These are phyloP conservation scores for Neofelis nebulosa DNA, from an alignment of 2,113 vertebrate species.

Conservation along the genomic window DNA sequence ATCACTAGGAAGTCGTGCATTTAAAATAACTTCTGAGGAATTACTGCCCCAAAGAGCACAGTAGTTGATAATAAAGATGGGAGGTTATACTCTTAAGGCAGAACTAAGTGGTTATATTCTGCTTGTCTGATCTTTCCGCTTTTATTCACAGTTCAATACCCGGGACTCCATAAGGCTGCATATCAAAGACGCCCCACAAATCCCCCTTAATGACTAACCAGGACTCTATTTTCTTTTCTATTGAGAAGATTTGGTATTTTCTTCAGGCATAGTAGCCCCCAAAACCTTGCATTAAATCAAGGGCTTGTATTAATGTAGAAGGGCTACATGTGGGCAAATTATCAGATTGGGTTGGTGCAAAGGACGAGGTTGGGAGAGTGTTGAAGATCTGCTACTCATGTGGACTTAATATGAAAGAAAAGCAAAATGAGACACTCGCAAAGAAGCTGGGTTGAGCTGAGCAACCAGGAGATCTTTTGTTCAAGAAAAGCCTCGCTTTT, in stretches of 20 bases:
- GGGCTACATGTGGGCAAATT: not conserved
- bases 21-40: slow-evolving; percentile 25
- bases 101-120: not conserved
- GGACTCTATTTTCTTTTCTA: not conserved
- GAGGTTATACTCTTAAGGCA: not conserved
- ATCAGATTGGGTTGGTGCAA: not conserved
- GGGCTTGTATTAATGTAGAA: not conserved
- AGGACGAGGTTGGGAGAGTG: not conserved
- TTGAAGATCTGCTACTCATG: not conserved
- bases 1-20: not conserved
- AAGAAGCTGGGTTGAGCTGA: not conserved
- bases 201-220: not conserved
- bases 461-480: not conserved
- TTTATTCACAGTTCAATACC: not conserved
- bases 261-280: not conserved
- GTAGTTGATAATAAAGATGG: not conserved
- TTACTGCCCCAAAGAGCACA: not conserved
- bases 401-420: not conserved
- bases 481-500: not conserved
- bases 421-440: not conserved
- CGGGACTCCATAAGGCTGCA: not conserved
- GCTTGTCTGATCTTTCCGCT: not conserved
- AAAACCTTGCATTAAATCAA: not conserved
- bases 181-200: not conserved
- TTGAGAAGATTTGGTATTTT: not conserved